Percentiles rank a stretch among this genome's conserved stretches.
Evolutionary conservation across 2,113 vertebrate genomes (phyloP).

Genomic region (Pachyramphus minor): DNA sequence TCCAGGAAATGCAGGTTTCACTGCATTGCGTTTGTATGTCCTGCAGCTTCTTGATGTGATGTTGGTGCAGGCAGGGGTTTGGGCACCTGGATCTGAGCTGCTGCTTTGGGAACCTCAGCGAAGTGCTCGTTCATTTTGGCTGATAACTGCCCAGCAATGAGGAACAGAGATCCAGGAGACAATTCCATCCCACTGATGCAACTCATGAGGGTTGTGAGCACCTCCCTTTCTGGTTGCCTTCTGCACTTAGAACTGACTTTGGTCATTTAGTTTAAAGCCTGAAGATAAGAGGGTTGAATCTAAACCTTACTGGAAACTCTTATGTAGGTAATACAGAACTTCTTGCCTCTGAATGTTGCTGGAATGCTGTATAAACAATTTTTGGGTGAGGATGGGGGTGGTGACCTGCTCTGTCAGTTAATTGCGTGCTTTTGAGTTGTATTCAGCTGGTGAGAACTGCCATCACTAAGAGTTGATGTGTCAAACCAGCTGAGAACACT

Average conservation of each 20-base stretch:
- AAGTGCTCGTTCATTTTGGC: not conserved
- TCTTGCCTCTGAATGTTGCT: not conserved
- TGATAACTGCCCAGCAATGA: not conserved
- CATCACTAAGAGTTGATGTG: fast-evolving
- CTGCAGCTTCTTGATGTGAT: not conserved
- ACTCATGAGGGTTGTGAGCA: not conserved
- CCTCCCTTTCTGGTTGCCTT: not conserved
- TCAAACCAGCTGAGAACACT: not conserved
- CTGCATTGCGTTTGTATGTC: fast-evolving
- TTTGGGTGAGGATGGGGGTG: not conserved
- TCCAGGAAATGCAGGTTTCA: not conserved
- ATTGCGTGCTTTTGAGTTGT: not conserved
- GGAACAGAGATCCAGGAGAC: not conserved
- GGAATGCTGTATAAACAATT: not conserved
- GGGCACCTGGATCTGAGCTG: not conserved
- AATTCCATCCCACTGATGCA: not conserved
- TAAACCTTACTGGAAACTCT: not conserved
- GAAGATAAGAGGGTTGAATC: not conserved
- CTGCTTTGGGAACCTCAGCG: not conserved
- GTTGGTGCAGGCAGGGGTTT: not conserved
- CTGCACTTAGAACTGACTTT: not conserved
- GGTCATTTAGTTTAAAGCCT: not conserved
- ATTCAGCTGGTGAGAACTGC: not conserved
- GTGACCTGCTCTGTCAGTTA: not conserved
- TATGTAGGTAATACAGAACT: not conserved